Evolutionary conservation across 2,888 invertebrate genomes (phyloP).

Genomic region (Stenchaetothrips biformis): DNA sequence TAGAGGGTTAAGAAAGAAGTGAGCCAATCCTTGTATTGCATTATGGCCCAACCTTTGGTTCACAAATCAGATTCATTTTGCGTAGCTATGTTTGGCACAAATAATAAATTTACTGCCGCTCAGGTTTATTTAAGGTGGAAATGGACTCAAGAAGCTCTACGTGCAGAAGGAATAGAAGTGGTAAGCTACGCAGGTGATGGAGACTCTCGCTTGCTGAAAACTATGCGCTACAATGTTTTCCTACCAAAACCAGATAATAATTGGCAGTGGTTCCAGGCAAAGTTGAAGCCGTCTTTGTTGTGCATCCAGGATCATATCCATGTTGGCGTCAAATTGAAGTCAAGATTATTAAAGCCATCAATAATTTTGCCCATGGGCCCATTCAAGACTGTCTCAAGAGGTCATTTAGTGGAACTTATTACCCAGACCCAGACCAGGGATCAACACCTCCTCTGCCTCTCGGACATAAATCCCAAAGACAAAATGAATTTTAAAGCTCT

Average conservation of each 20-base stretch:
- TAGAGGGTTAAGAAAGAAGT: not conserved
- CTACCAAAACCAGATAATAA: not conserved
- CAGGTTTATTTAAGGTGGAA: not conserved
- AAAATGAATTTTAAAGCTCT: not conserved
- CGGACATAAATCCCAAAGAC: not conserved
- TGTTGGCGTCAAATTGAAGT: not conserved
- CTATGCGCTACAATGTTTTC: not conserved
- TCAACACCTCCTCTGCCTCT: not conserved
- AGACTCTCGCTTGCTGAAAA: not conserved
- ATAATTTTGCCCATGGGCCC: not conserved
- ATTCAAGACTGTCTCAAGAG: not conserved
- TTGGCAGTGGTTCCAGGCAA: not conserved
- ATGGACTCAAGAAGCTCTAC: not conserved
- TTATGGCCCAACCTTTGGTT: not conserved
- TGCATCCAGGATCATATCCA: not conserved
- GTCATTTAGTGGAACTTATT: not conserved
- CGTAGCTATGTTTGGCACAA: not conserved
- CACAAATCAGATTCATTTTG: not conserved
- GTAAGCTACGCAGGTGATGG: not conserved
- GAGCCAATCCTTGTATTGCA: not conserved
- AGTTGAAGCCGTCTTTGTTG: not conserved
- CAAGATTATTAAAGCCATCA: not conserved
- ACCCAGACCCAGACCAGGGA: not conserved
- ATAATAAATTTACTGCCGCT: not conserved
- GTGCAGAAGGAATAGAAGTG: not conserved